A percentile compares a stretch with the other conserved stretches of the same genome.
phyloP scores from a whole-genome alignment of 2,113 vertebrate species.

The Puma concolor region DNA sequence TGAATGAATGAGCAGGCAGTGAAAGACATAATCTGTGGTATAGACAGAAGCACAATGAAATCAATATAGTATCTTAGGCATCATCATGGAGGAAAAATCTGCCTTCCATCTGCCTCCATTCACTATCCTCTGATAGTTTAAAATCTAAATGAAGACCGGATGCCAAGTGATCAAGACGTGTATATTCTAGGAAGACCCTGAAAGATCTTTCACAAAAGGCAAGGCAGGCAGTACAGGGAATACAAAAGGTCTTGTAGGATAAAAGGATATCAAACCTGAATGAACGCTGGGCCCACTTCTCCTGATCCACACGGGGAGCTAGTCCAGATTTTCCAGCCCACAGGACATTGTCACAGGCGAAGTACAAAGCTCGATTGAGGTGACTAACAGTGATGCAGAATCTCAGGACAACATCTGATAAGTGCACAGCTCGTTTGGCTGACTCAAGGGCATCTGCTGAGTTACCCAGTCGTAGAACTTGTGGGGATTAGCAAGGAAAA shows the following conservation, averaged over 20 bases:
- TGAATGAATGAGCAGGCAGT: neutral
- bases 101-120: neutral
- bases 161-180: neutral
- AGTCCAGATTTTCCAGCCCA: constrained; percentile 93
- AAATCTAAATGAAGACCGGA: constrained; percentile 10
- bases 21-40: neutral
- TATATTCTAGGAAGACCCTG: neutral
- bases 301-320: constrained; percentile 87
- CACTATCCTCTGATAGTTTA: neutral
- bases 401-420: constrained; percentile 93
- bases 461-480: constrained; percentile 95
- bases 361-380: constrained; percentile 95
- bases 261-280: constrained; percentile 89
- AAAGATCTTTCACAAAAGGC: neutral
- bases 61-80: neutral
- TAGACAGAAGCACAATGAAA: constrained; percentile 14
- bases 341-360: constrained; percentile 95
- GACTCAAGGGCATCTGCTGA: constrained; percentile 93
- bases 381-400: constrained; percentile 95
- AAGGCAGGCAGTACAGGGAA: neutral
- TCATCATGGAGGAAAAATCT: neutral
- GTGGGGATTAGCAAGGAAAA: neutral
- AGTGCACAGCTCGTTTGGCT: constrained; percentile 92
- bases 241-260: neutral
- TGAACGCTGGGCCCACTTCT: constrained; percentile 95